phyloP scores from a whole-genome alignment of 2,113 vertebrate species.

The Monarcha castaneiventris region DNA sequence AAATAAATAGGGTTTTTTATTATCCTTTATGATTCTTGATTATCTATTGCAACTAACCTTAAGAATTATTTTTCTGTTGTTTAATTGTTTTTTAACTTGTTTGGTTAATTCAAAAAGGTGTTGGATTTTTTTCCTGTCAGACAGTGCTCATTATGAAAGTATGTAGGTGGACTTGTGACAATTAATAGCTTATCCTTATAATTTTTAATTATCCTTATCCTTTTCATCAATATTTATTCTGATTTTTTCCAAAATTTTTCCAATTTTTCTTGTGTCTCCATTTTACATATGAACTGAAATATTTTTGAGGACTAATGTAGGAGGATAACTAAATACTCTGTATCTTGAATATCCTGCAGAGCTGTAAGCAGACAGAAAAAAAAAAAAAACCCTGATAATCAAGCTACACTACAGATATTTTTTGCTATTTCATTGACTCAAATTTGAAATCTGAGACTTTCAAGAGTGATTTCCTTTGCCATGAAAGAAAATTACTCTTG shows the following conservation, averaged over 20 bases:
- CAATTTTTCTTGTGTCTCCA: neutral
- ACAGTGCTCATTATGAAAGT: neutral
- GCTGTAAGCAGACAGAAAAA: neutral
- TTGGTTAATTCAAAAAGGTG: neutral
- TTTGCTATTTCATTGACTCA: neutral
- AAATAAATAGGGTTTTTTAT: neutral
- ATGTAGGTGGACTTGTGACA: neutral
- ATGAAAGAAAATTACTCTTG: fast-evolving
- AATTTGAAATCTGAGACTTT: neutral
- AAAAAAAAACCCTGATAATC: neutral
- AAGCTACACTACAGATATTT: neutral
- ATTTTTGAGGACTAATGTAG: neutral
- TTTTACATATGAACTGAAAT: neutral
- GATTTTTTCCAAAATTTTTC: neutral
- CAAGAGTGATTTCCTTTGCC: neutral
- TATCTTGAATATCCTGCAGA: neutral
- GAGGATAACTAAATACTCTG: neutral
- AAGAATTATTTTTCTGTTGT: neutral
- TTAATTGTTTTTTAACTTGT: neutral
- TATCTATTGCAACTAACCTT: neutral
- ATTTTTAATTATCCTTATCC: too few species aligned
- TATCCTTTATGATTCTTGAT: neutral
- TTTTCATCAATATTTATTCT: neutral
- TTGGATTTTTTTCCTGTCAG: neutral
- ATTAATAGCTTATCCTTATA: neutral